Base-by-base conservation (phyloP, 2,888 invertebrate species). In the Mechanitis mazaeus region DNA sequence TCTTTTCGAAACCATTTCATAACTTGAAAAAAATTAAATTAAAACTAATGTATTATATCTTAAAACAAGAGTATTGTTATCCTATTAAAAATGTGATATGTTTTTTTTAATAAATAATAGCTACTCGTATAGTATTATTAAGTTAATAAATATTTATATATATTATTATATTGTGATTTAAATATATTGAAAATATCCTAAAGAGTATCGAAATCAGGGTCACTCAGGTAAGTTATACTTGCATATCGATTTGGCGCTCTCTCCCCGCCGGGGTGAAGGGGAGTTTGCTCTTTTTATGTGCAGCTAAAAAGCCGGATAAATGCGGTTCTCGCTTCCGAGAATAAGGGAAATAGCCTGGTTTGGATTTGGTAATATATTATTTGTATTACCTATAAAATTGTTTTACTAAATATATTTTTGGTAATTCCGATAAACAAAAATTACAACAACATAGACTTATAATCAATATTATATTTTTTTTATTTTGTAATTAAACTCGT, bases 181-280 rank as follows among this genome's bases (percentile, higher is more conserved):
- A 31, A 50, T 5, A 9, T 50, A 2, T 50, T 7, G 2, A 45
- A 33, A 46, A 1, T 61, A 45, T 76, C 75, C 66, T 42, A 35
- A 5, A 59, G 71, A 66, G 61, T 6, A n/a, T 55, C 0, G 2
- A 55, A 65, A 2, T 3, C 53, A 67, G 83, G 75, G 80, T 70
- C 50, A 66, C 73, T 70, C 77, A 81, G 79, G 80, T 80, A 76
- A 64, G 79, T 77, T 83, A 79, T 75, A 80, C 82, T 81, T 83
- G 85, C 82, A 82, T 88, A 88, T 88, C 85, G 88, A 88, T 88
- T 85, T 71, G 73, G 75, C 76, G 74, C 78, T 78, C 81, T 74
- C 77, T 74, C 77, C 61, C 64, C 59, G 56, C 58, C 65, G 69
- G 68, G 72, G 74, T 70, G 73, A 70, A 71, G 72, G 75, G 73